Base-by-base conservation (phyloP, 2,888 invertebrate species). In the Scotopteryx bipunctaria region DNA sequence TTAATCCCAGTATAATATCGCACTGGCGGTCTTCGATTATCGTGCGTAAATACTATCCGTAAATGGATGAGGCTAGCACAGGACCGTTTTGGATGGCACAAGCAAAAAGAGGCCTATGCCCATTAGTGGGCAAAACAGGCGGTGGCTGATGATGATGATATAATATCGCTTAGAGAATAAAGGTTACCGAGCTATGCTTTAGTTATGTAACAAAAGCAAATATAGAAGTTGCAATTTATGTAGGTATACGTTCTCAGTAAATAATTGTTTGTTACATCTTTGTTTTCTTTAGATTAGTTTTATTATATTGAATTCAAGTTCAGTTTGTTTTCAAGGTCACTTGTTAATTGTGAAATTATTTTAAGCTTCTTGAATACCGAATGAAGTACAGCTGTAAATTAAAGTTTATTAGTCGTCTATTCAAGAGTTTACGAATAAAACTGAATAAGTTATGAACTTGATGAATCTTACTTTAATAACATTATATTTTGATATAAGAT, bases 401-500 rank as follows among this genome's bases (percentile, higher is more conserved):
- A 25, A 45, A 29, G 27, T 37, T 49, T 43, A 43, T 43, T 43
- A 37, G 43, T 25, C 25, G 37, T 31, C 37, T 32, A 17, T 25
- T 36, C 11, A 25, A 13, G 17, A 32, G 19, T 40, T 29, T 29
- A 14, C 15, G 19, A 36, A 14, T 32, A 19, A 31, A 31, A 21
- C 38, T 40, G 32, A 40, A 41, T 47, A 25, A 33, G 27, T 33
- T 1, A 40, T 33, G 27, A 40, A 35, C 38, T 27, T n/a, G 5
- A 6, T 6, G 5, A 23, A 25, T n/a, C n/a, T n/a, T n/a, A n/a
- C n/a, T n/a, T n/a, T n/a, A n/a, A n/a, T n/a, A n/a, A n/a, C n/a
- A n/a, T n/a, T n/a, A n/a, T n/a, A n/a, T n/a, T n/a, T n/a, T n/a
- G n/a, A n/a, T n/a, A n/a, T n/a, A n/a, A n/a, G n/a, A n/a, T n/a